Evolutionary conservation across 2,888 invertebrate genomes (phyloP).

Genomic region (Acholoe squamosa): DNA sequence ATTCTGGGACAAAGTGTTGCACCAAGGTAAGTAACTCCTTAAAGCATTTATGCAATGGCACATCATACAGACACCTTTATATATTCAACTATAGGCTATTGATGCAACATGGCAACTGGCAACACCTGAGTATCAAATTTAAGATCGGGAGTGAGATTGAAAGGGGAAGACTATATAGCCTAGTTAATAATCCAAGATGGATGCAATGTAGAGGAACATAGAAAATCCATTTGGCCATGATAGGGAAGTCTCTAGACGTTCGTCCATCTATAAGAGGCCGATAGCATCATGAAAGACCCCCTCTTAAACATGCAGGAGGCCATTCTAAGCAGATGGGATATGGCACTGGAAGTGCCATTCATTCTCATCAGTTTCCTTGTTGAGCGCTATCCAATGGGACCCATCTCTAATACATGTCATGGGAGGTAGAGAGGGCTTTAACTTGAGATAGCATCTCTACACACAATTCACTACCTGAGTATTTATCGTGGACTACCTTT

Average conservation of each 20-base stretch:
- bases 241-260: background rate
- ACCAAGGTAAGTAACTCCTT: too few relatives aligned
- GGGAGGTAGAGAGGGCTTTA: background rate
- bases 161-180: too few relatives aligned
- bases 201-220: background rate
- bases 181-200: constrained; percentile 9
- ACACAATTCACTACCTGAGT: too few relatives aligned
- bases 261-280: background rate
- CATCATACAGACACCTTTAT: too few relatives aligned
- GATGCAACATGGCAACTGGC: too few relatives aligned
- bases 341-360: background rate
- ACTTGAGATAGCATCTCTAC: too few relatives aligned
- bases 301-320: background rate
- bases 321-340: background rate
- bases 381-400: background rate
- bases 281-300: background rate
- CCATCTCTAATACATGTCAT: background rate
- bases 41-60: too few relatives aligned
- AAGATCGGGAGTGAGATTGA: too few relatives aligned
- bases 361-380: background rate
- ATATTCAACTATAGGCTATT: too few relatives aligned
- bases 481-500: too few relatives aligned
- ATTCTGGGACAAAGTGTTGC: too few relatives aligned
- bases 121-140: too few relatives aligned
- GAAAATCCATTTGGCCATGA: constrained; percentile 5